Evolutionary conservation across 2,113 vertebrate genomes (phyloP), one percentile per base, ranked within the genome.

Genomic region (Zosterops borbonicus): DNA sequence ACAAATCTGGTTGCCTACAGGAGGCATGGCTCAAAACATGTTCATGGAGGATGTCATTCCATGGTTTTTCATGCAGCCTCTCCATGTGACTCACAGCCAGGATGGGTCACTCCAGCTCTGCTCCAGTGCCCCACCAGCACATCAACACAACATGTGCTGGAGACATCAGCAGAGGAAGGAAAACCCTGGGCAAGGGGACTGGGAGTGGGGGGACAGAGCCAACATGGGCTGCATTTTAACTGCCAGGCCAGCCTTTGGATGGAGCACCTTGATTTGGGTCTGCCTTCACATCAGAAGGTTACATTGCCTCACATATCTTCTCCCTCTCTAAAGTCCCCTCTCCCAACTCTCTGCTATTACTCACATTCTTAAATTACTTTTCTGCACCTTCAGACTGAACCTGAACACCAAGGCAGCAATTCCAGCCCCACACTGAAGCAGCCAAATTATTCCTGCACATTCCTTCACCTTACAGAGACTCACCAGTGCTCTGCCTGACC

Each of bases 81-180:
- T 78, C 12, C 35, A 13, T 22, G 16, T 4, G 4, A n/a, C 71
- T 73, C 31, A 22, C 2, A 49, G 15, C 27, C 74, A 52, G 64
- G 59, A 19, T 0, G 2, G 50, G 49, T 27, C 3, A 1, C 47
- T 62, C 52, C 60, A 67, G 47, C 85, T 33, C n/a, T 67, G 37
- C 67, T 64, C 68, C 21, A 9, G 28, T 13, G 14, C 11, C 16
- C 10, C 35, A 39, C 13, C 46, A 35, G 52, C 42, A 39, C 4
- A 37, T 16, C 58, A 9, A 33, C 60, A 29, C 10, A 31, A 6
- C 3, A 2, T 0, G 0, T 13, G 22, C 0, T 7, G 33, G 23
- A 52, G 42, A 46, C 8, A 50, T 4, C 49, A 58, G 55, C 39
- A 83, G 49, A 31, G 29, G 1, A 3, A 52, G 47, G 31, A 49